phyloP scores from a whole-genome alignment of 2,888 invertebrate species.

The Brachyptera putata region DNA sequence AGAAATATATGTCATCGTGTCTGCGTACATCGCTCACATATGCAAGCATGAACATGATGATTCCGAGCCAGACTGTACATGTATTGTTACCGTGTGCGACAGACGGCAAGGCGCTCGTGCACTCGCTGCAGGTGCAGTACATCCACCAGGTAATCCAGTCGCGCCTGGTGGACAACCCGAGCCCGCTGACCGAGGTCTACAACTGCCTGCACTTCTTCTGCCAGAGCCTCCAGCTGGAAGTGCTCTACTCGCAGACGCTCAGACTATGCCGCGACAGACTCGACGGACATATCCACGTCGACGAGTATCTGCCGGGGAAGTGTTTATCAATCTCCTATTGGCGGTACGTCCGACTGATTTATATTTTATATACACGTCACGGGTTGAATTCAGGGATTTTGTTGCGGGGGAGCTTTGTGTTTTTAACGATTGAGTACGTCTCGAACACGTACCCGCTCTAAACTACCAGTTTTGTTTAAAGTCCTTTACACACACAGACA shows the following conservation, averaged over 20 bases:
- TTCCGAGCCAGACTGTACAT: too few relatives aligned
- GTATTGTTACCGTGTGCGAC: too few relatives aligned
- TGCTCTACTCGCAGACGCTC: slow-evolving; percentile 82
- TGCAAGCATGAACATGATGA: too few relatives aligned
- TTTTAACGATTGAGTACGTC: too few relatives aligned
- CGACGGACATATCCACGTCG: slow-evolving; percentile 83
- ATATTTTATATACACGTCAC: too few relatives aligned
- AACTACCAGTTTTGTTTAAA: too few relatives aligned
- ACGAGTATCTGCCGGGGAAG: slow-evolving; percentile 85
- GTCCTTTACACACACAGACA: too few relatives aligned
- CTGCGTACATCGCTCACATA: too few relatives aligned
- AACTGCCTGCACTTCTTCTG: slow-evolving; percentile 88
- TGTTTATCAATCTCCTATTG: slow-evolving; percentile 92
- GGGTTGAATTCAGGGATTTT: too few relatives aligned
- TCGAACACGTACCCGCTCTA: too few relatives aligned
- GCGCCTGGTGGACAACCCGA: slow-evolving; percentile 73
- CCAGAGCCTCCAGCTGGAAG: slow-evolving; percentile 90
- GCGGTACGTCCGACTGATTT: slow-evolving; percentile 56
- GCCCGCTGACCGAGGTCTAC: slow-evolving; percentile 77
- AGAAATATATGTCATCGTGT: too few relatives aligned
- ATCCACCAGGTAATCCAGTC: slow-evolving; percentile 93
- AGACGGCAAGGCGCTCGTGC: slow-evolving; percentile 94
- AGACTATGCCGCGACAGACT: slow-evolving; percentile 83
- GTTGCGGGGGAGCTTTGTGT: too few relatives aligned
- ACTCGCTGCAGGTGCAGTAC: slow-evolving; percentile 88